Percentiles rank a stretch among this genome's conserved stretches.
phyloP scores from a whole-genome alignment of 2,888 invertebrate genomes.

The Lycocerus yunnanus region DNA sequence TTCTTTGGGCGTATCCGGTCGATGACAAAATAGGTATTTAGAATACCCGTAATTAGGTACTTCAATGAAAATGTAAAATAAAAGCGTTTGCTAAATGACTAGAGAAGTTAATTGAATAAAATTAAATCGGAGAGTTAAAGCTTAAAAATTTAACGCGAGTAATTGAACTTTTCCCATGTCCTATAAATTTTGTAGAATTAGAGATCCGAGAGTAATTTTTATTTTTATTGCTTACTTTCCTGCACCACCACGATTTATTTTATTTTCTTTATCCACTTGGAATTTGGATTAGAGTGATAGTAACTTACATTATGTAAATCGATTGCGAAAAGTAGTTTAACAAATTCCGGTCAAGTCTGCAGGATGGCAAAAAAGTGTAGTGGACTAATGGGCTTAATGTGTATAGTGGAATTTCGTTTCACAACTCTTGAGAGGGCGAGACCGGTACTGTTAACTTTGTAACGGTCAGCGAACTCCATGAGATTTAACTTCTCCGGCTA shows the following conservation, averaged over 20 bases:
- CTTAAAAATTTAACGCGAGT: not conserved
- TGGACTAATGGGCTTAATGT: not conserved
- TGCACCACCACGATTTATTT: not conserved
- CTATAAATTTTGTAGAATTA: not conserved
- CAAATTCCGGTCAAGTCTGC: not conserved
- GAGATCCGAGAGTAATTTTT: not conserved
- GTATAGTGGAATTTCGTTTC: constrained; percentile 27
- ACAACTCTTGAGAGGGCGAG: constrained; percentile 27
- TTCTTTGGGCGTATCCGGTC: constrained; percentile 19
- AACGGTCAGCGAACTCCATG: constrained; percentile 30
- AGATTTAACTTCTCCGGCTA: not conserved
- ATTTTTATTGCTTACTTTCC: not conserved
- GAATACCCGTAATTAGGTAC: constrained; percentile 8
- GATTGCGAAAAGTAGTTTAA: not conserved
- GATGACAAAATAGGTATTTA: not conserved
- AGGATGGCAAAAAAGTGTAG: not conserved
- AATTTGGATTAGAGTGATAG: not conserved
- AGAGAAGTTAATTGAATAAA: not conserved
- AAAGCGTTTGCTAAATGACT: not conserved
- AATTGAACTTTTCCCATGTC: not conserved
- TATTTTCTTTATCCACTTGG: not conserved
- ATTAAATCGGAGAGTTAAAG: not conserved
- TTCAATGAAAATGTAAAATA: constrained; percentile 11
- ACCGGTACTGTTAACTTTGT: constrained; percentile 32
- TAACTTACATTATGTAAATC: not conserved